A percentile compares a stretch with the other conserved stretches of the same genome.
phyloP scores from a whole-genome alignment of 2,113 vertebrate genomes.

The Cricetomys ansorgei region DNA sequence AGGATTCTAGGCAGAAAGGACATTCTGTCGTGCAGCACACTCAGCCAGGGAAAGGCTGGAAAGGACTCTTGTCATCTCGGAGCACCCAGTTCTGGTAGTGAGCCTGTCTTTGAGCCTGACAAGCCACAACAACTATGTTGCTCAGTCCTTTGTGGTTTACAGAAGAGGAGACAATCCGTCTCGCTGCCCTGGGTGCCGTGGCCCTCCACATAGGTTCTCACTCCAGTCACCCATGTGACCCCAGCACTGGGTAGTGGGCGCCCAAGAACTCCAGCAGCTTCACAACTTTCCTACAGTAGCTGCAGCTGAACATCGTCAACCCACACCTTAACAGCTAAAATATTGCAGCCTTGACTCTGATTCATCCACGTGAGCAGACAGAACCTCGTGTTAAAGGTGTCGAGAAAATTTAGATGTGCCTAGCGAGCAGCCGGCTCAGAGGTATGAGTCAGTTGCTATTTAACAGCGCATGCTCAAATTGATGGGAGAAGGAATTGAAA shows the following conservation, averaged over 20 bases:
- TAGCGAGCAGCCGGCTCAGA: not conserved
- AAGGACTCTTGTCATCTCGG: not conserved
- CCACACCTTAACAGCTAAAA: not conserved
- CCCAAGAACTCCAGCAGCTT: constrained; percentile 17
- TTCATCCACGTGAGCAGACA: constrained; percentile 4
- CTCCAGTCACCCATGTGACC: not conserved
- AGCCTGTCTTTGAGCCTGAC: not conserved
- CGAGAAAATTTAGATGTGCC: not conserved
- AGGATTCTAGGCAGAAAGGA: constrained; percentile 8
- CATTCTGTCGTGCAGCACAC: not conserved
- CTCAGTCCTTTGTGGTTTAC: not conserved
- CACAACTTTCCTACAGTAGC: not conserved
- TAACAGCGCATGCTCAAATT: constrained; percentile 12
- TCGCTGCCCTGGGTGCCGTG: not conserved
- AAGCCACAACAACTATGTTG: not conserved
- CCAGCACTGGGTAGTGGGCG: not conserved
- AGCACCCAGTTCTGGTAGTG: not conserved
- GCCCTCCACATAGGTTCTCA: not conserved
- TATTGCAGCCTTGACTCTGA: not conserved
- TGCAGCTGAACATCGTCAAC: not conserved
- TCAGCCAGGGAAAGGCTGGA: not conserved
- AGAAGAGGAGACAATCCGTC: not conserved
- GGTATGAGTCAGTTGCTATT: not conserved
- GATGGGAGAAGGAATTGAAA: constrained; percentile 25
- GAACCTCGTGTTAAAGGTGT: not conserved